A percentile compares a stretch with the other conserved stretches of the same genome.
Conservation (phyloP, 23 tunicate species). For the Halocynthia aurantium region DNA sequence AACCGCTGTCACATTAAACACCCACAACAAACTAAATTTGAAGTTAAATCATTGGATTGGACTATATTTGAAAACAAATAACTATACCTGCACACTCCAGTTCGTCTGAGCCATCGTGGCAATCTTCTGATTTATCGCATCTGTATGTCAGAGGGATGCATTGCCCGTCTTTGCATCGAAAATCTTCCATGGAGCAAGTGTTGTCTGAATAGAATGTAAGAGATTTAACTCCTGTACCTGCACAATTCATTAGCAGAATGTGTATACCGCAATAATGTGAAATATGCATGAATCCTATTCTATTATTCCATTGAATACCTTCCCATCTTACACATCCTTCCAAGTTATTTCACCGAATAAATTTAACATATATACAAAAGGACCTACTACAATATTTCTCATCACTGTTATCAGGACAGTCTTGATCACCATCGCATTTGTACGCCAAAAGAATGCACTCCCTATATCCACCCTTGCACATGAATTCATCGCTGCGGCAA, state of each 20-base stretch:
- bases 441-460: conserved; percentile 41
- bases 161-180: conserved; percentile 45
- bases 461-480: conserved; percentile 32
- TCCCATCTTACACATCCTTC: neutral
- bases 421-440: conserved; percentile 61
- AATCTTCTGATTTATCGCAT: conserved; percentile 68
- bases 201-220: conserved; percentile 24
- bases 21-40: neutral
- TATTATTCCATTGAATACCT: neutral
- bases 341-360: no score
- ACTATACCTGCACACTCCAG: conserved; percentile 19
- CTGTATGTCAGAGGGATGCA: conserved; percentile 62
- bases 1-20: neutral
- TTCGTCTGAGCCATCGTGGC: conserved; percentile 77
- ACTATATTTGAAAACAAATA: neutral
- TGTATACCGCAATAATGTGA: neutral
- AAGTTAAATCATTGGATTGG: neutral
- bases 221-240: neutral
- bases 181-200: conserved; percentile 39
- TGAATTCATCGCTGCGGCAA: conserved; percentile 40
- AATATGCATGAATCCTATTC: neutral
- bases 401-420: conserved; percentile 81
- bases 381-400: conserved; percentile 62
- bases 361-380: neutral
- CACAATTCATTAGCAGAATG: no score